Base-by-base conservation (phyloP, 1,140 invertebrate species). In the Psix sp. region DNA sequence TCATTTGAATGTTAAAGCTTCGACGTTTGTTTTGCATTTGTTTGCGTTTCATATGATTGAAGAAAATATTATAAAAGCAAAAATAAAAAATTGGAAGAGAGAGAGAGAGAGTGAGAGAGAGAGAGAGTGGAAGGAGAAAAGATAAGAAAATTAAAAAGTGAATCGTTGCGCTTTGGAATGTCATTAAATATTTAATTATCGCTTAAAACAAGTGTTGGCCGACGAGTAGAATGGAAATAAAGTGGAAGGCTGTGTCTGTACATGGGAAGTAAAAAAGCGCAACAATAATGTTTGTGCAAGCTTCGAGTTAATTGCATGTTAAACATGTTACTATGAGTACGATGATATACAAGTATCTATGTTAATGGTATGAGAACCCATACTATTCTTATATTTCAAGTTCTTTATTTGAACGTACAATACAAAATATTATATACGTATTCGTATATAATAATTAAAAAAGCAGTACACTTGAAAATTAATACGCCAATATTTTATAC, bases 281-380 rank as follows among this genome's bases (percentile, higher is more conserved):
- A 87, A 84, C 82, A 82, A 82, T 77, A 81, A 60, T 82, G 82
- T 86, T 84, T 84, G 83, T 85, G 82, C 82, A 80, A 84, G 84
- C 84, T 86, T 86, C 84, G 77, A 75, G 84, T 86, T 84, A 85
- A 84, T 85, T 86, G 80, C 84, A 86, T 86, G 84, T 86, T 85
- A 85, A 86, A 86, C 84, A 86, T 86, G 84, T 86, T 80, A 82
- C 78, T 82, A 82, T 80, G 78, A 82, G 73, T 81, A 82, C 74
- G 70, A 77, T 74, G 74, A 70, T 77, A 77, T 72, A 73, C 70
- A 51, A 62, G 70, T 77, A 74, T 65, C 74, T 77, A 76, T 66
- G 70, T 77, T 77, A 70, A 73, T 73, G 57, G 68, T 76, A 72
- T 76, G 63, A 76, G 54, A 76, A 59, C 39, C 66, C 68, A 73